Conservation (phyloP, 2,888 invertebrate genomes). For the Dasypogon diadema region DNA sequence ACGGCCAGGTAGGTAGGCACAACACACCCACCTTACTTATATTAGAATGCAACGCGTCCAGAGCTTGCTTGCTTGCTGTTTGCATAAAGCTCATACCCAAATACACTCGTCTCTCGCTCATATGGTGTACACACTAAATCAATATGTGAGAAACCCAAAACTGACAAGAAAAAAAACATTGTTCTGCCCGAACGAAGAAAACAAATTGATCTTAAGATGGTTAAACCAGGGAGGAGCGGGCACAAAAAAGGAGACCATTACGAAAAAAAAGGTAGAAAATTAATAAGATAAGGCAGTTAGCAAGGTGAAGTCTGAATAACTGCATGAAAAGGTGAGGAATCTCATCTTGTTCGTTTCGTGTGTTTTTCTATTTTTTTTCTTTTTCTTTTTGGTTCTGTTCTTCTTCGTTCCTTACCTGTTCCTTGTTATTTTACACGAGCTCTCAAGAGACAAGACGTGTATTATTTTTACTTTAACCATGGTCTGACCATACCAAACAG, state of each 20-base stretch:
- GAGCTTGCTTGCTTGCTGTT: no score
- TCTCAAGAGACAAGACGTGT: conserved; percentile 8
- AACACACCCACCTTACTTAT: no score
- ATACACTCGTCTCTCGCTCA: no score
- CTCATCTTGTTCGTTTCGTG: conserved; percentile 1
- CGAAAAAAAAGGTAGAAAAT: conserved; percentile 4
- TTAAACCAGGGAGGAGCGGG: background rate
- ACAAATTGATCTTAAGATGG: conserved; percentile 8
- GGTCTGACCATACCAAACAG: conserved; percentile 10
- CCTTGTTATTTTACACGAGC: conserved; percentile 37
- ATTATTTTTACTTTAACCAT: conserved; percentile 2
- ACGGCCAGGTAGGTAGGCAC: no score
- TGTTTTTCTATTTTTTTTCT: background rate
- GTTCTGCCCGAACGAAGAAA: background rate
- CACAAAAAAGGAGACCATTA: conserved; percentile 18
- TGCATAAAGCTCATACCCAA: no score
- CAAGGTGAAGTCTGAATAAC: conserved; percentile 41
- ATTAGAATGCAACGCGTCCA: no score
- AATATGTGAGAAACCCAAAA: background rate
- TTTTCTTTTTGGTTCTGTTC: no score
- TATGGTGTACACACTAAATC: background rate
- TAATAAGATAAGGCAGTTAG: conserved; percentile 47
- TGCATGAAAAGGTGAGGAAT: conserved; percentile 40
- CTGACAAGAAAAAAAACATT: background rate
- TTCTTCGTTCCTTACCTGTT: conserved; percentile 17